phyloP scores from a whole-genome alignment of 2,888 invertebrate genomes.

The Trachelus troglodyta region DNA sequence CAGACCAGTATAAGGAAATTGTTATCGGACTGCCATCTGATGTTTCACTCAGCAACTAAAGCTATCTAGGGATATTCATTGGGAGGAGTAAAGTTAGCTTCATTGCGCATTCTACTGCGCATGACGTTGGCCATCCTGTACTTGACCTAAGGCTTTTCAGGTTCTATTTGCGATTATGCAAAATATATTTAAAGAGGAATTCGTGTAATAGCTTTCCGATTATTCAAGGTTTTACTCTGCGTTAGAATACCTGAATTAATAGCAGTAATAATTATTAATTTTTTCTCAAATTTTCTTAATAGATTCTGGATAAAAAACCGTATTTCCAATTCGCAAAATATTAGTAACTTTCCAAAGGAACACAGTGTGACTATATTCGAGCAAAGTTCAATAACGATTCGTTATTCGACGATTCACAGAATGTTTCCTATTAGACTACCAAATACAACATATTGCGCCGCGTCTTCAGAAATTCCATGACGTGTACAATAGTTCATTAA shows the following conservation, averaged over 20 bases:
- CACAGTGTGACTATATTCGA: background rate
- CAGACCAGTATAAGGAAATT: background rate
- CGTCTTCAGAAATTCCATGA: background rate
- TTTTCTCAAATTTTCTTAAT: no score
- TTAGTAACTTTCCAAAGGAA: no score
- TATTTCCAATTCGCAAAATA: no score
- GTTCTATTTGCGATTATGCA: background rate
- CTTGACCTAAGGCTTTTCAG: background rate
- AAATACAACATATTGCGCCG: background rate
- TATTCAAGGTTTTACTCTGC: background rate
- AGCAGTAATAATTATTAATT: background rate
- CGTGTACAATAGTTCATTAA: background rate
- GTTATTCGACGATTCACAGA: background rate
- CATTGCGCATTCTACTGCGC: background rate
- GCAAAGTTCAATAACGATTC: background rate
- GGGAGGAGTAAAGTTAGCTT: background rate
- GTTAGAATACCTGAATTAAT: background rate
- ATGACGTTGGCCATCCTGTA: background rate
- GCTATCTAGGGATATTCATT: background rate
- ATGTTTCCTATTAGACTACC: background rate
- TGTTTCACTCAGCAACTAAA: background rate
- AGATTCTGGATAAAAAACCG: background rate
- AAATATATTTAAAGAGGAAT: background rate
- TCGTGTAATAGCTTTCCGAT: background rate
- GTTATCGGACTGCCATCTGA: background rate